Evolutionary conservation across 2,797 vertebrate species (phyloP).

Genomic region (Malurus splendens): DNA sequence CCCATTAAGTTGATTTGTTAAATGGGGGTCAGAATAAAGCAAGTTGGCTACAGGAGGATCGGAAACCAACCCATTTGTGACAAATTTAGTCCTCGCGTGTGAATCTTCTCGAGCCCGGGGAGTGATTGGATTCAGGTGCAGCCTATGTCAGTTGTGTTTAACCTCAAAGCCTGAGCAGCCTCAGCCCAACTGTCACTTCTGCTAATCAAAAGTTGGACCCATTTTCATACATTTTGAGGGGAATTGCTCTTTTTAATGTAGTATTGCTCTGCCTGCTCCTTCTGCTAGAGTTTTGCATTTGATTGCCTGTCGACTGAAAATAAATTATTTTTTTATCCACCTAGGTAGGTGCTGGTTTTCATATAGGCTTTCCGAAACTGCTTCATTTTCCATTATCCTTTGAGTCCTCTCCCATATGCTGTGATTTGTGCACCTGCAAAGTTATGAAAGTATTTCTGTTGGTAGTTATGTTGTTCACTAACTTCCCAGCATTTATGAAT

Average conservation of each 20-base stretch:
- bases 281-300: neutral
- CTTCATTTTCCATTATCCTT: constrained; percentile 61
- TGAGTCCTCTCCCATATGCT: constrained; percentile 65
- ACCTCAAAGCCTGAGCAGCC: constrained; percentile 64
- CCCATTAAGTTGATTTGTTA: constrained; percentile 82
- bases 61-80: constrained; percentile 77
- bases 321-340: constrained; percentile 5
- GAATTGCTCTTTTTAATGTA: neutral
- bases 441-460: constrained; percentile 70
- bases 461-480: constrained; percentile 59
- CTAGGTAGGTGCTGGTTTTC: constrained; percentile 44
- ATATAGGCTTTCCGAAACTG: constrained; percentile 36
- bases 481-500: constrained; percentile 59
- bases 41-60: constrained; percentile 70
- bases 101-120: constrained; percentile 69
- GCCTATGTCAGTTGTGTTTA: constrained; percentile 68
- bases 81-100: constrained; percentile 71
- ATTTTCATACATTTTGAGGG: neutral
- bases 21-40: constrained; percentile 74
- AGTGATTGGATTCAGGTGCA: constrained; percentile 84
- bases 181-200: constrained; percentile 57
- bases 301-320: neutral
- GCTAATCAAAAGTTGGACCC: neutral
- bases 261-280: neutral
- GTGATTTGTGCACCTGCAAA: constrained; percentile 69